phyloP scores from a whole-genome alignment of 2,797 vertebrate species.

The Phyllotis vaccarum region DNA sequence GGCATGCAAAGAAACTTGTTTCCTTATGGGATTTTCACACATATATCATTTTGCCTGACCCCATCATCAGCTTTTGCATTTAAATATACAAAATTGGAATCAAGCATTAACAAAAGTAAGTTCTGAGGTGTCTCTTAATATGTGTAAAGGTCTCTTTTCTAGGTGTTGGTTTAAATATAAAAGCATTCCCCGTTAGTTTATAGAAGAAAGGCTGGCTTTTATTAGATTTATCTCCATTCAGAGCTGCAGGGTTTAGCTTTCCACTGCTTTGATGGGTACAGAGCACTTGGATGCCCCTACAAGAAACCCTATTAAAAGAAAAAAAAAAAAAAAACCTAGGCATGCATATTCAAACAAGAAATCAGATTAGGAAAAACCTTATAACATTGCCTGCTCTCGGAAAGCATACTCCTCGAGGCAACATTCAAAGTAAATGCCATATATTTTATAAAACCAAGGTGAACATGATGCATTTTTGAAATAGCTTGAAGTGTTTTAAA shows the following conservation, averaged over 20 bases:
- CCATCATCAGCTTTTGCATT: neutral
- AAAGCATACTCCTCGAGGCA: conserved; percentile 30
- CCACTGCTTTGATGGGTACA: conserved; percentile 42
- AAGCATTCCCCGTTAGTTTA: conserved; percentile 45
- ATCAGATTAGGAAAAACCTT: conserved; percentile 25
- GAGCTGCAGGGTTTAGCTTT: conserved; percentile 25
- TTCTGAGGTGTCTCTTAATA: neutral
- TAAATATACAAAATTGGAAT: conserved; percentile 10
- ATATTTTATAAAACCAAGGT: conserved; percentile 6
- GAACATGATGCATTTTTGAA: neutral
- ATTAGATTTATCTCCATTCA: conserved; percentile 27
- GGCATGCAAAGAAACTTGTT: neutral
- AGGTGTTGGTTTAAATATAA: neutral
- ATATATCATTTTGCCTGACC: neutral
- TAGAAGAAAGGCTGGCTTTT: conserved; percentile 39
- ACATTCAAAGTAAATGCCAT: neutral
- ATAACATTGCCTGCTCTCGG: neutral
- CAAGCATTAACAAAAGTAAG: neutral
- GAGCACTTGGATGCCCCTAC: conserved; percentile 39
- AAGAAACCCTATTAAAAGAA: neutral
- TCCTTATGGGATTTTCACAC: neutral
- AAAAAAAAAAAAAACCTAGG: conserved; percentile 23
- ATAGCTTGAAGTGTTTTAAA: conserved; percentile 27
- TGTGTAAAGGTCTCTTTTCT: neutral
- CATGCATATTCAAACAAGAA: conserved; percentile 55